Base-by-base conservation (phyloP, 2,888 invertebrate genomes). In the Caenorhabditis macrosperma region DNA sequence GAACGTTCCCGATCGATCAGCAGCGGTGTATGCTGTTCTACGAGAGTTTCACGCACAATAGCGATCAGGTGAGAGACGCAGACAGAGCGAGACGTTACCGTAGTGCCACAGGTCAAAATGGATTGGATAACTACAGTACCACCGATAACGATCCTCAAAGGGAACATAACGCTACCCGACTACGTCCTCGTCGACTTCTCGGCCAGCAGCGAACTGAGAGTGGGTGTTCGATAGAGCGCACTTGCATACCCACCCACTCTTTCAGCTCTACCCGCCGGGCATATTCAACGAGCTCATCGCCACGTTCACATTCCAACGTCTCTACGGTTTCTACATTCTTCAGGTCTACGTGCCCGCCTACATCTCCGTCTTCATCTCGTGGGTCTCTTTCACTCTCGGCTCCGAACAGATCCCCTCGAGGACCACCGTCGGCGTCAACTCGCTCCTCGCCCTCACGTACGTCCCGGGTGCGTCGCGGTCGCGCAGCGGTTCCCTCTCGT, bases 361-460 rank as follows among this genome's bases (percentile, higher is more conserved):
- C 67, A 87, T 90, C 67, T 87, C 88, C 17, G 90, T 90, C 5
- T 88, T 90, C 71, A 88, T 90, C 55, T 89, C 88, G 12, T 90
- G 88, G 88, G 87, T 90, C 24, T 90, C 90, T 0, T 90, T 90
- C 60, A 88, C 88, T 17, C 68, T 90, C 28, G 90, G 90, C 6
- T 85, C 90, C 5, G 87, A 88, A 30, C 88, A 90, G 63, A 88
- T 89, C 55, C 89, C 90, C 6, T 88, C 89, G 0, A 59, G 90
- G 41, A 90, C 90, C 9, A 90, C 89, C 6, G 89, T 90, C 10
- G 90, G 90, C n/a, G 90, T 90, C 46, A 91, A 90, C 59, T 87
- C 90, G 9, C 72, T 90, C 20, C 71, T 88, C 22, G 86, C 88
- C 0, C 57, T 88, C 17, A 89, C 87, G 82, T 88, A 44, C 60